Conservation (phyloP, 2,113 vertebrate species). For the Xiphophorus couchianus region DNA sequence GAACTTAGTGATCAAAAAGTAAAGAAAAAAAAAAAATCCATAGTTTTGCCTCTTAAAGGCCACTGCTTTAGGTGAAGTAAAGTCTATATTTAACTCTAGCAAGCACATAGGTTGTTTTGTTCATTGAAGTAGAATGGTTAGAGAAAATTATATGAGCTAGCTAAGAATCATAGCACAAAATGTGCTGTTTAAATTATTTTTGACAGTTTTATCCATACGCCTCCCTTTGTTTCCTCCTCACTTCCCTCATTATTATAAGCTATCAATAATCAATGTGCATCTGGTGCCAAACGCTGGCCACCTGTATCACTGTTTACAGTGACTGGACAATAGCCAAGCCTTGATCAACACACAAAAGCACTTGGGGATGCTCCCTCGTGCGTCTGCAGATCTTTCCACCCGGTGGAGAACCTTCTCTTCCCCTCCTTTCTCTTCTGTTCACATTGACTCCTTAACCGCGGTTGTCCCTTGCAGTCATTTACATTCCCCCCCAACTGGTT, state of each 20-base stretch:
- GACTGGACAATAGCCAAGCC: constrained; percentile 53
- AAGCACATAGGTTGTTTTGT: background rate
- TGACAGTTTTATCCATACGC: background rate
- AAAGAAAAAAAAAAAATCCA: background rate
- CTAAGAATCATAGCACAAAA: background rate
- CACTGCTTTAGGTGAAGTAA: background rate
- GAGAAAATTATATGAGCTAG: background rate
- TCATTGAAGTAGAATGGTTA: background rate
- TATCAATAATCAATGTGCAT: constrained; percentile 64
- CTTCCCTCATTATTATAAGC: constrained; percentile 8
- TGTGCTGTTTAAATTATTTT: too few relatives aligned
- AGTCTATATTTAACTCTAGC: background rate
- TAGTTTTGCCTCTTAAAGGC: background rate
- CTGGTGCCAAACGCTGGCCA: constrained; percentile 53
- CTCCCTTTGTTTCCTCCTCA: constrained; percentile 8
- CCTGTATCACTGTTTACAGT: constrained; percentile 57
- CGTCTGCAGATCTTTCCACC: constrained; percentile 32
- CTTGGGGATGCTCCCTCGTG: constrained; percentile 27
- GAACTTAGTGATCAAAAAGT: too few relatives aligned
- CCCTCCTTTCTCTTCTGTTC: constrained; percentile 47
- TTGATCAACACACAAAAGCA: constrained; percentile 52
- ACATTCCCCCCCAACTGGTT: constrained; percentile 83
- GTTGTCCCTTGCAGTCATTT: constrained; percentile 77
- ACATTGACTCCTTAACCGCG: constrained; percentile 47
- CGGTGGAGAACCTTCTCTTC: background rate